phyloP scores from a whole-genome alignment of 2,113 vertebrate species.

The Macquaria australasica region DNA sequence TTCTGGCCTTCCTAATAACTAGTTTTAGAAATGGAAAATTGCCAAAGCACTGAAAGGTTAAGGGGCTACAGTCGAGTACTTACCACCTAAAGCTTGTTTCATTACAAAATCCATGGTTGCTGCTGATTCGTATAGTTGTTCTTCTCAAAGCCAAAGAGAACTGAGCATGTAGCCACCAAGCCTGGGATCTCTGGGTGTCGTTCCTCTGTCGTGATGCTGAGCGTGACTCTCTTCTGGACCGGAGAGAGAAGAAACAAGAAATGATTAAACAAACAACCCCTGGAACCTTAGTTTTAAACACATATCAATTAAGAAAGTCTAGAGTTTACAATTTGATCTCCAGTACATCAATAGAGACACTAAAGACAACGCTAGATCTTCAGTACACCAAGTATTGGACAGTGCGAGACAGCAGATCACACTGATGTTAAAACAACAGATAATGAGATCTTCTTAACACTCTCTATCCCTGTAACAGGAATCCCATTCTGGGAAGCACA shows the following conservation, averaged over 20 bases:
- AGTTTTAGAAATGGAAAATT: neutral
- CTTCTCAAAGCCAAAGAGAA: conserved; percentile 63
- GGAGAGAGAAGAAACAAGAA: conserved; percentile 1
- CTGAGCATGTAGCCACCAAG: conserved; percentile 73
- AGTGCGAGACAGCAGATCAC: neutral
- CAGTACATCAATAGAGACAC: neutral
- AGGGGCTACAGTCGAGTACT: conserved; percentile 57
- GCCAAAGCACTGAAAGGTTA: neutral
- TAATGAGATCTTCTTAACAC: conserved; percentile 27
- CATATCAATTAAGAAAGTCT: neutral
- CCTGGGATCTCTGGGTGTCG: conserved; percentile 30
- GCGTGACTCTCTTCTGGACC: conserved; percentile 37
- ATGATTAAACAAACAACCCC: neutral
- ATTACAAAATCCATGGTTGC: conserved; percentile 93
- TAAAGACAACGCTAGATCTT: neutral
- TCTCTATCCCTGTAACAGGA: conserved; percentile 7
- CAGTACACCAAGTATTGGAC: neutral
- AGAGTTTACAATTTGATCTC: neutral
- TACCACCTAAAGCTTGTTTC: conserved; percentile 95
- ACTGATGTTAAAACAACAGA: conserved; percentile 21
- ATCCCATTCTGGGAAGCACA: neutral
- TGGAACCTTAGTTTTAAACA: neutral
- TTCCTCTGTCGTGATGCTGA: conserved; percentile 8
- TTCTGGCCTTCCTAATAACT: neutral
- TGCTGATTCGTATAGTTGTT: conserved; percentile 49